phyloP scores from a whole-genome alignment of 2,797 vertebrate species.

The Hyperoplus lanceolatus region DNA sequence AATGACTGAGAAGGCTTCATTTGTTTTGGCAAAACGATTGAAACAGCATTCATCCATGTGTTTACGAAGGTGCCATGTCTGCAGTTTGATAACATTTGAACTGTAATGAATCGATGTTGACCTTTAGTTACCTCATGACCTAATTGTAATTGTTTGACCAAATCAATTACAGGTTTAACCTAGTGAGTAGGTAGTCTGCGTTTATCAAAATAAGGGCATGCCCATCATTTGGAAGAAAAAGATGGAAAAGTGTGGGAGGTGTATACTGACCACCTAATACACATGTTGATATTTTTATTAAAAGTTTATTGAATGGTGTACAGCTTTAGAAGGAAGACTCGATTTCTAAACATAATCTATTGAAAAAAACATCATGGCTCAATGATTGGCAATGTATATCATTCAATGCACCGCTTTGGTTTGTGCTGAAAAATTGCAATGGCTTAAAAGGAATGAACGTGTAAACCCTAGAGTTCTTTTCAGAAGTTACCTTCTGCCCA shows the following conservation, averaged over 20 bases:
- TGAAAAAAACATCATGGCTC: neutral
- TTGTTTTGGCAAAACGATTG: neutral
- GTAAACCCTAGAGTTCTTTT: too few species aligned
- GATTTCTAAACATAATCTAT: neutral
- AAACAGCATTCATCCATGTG: neutral
- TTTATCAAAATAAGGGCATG: neutral
- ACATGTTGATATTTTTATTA: neutral
- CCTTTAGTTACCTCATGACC: too few species aligned
- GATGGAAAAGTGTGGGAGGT: neutral
- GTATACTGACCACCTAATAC: neutral
- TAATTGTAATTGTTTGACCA: too few species aligned
- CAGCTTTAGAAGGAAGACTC: neutral
- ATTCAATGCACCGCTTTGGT: too few species aligned
- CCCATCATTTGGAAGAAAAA: neutral
- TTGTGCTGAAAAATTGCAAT: too few species aligned
- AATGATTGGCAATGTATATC: too few species aligned
- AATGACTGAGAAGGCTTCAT: slow-evolving; percentile 13
- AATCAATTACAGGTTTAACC: too few species aligned
- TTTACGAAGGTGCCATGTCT: neutral
- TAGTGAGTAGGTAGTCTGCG: too few species aligned
- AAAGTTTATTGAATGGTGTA: neutral
- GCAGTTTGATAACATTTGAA: too few species aligned
- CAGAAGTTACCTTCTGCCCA: too few species aligned
- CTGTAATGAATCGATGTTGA: neutral
- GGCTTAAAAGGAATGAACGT: too few species aligned